phyloP scores from a whole-genome alignment of 2,113 vertebrate species.

The Camelus dromedarius region DNA sequence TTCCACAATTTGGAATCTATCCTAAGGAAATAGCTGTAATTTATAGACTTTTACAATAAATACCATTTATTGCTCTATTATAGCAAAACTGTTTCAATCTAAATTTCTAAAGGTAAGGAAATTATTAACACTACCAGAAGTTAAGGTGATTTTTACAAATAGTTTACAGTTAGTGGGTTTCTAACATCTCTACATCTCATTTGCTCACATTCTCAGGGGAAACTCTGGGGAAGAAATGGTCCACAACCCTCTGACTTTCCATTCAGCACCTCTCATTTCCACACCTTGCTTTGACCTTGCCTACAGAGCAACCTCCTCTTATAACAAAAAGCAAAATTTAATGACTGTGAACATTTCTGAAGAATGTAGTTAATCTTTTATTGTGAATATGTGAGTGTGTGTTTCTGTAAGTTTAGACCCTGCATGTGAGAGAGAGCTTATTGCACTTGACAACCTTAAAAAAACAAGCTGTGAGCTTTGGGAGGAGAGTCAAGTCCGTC shows the following conservation, averaged over 20 bases:
- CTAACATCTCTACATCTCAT: background rate
- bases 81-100: background rate
- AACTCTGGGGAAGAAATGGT: too few relatives aligned
- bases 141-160: background rate
- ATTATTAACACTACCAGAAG: background rate
- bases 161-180: background rate
- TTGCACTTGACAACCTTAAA: background rate
- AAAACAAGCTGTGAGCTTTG: background rate
- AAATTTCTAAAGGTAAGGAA: background rate
- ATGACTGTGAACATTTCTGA: background rate
- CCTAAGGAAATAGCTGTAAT: background rate
- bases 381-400: background rate
- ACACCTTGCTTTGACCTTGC: background rate
- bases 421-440: background rate
- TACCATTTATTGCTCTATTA: background rate
- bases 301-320: background rate
- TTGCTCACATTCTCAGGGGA: background rate
- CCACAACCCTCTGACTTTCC: background rate
- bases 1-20: background rate
- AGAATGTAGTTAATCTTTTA: background rate
- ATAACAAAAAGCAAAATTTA: background rate
- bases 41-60: background rate
- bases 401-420: background rate
- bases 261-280: fast-evolving
- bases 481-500: background rate